phyloP scores from a whole-genome alignment of 2,797 vertebrate species.

The Enteromius anoplus region DNA sequence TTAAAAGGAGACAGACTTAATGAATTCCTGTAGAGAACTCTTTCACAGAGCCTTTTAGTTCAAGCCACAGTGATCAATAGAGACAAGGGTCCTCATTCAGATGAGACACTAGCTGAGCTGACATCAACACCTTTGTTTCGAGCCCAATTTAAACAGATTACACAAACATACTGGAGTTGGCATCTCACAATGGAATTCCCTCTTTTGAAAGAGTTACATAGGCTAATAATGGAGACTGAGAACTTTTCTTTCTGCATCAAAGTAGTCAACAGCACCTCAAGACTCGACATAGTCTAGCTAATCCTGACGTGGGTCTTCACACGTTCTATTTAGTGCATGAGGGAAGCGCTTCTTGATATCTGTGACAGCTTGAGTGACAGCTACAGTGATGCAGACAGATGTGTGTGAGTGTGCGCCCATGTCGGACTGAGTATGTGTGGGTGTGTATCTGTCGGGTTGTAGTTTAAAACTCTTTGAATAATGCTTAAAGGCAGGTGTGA shows the following conservation, averaged over 20 bases:
- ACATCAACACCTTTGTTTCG: conserved; percentile 37
- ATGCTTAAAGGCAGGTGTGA: conserved; percentile 29
- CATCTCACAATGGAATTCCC: conserved; percentile 30
- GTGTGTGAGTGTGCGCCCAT: conserved; percentile 4
- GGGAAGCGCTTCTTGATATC: conserved; percentile 1
- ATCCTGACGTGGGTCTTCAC: conserved; percentile 28
- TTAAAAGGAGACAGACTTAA: conserved; percentile 54
- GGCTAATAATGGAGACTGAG: background rate
- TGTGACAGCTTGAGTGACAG: conserved; percentile 38
- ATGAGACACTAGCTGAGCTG: conserved; percentile 25
- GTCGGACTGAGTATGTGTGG: background rate
- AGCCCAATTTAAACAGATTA: conserved; percentile 47
- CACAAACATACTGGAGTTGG: conserved; percentile 29
- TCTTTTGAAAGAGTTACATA: conserved; percentile 26
- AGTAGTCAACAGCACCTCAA: conserved; percentile 11
- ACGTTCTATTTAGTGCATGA: background rate
- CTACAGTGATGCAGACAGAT: conserved; percentile 21
- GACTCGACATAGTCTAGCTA: conserved; percentile 14
- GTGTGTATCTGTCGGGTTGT: conserved; percentile 30
- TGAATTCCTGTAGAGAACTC: conserved; percentile 52
- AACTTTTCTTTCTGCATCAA: conserved; percentile 17
- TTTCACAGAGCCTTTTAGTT: conserved; percentile 39
- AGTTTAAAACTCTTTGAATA: conserved; percentile 23
- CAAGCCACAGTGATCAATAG: conserved; percentile 47
- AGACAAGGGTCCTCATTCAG: conserved; percentile 46